Conservation (phyloP, 2,888 invertebrate genomes). For the Argynnis bischoffii region DNA sequence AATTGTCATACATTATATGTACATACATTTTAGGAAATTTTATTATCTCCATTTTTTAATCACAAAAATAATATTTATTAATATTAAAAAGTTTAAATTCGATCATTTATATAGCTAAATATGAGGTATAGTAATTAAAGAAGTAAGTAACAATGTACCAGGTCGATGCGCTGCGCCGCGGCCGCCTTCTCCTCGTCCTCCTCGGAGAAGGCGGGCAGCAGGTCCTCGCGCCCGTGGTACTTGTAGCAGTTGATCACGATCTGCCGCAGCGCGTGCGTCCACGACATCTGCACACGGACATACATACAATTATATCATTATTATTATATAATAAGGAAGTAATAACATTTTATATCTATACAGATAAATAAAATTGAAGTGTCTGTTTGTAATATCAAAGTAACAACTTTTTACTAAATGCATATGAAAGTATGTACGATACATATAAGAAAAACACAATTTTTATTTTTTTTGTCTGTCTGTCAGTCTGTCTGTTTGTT, state of each 20-base stretch:
- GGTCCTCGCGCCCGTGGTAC: slow-evolving; percentile 97
- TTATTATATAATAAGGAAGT: no score
- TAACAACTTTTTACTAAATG: no score
- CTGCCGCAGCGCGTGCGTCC: slow-evolving; percentile 98
- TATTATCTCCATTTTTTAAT: neutral
- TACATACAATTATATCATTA: neutral
- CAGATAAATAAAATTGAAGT: no score
- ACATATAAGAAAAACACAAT: no score
- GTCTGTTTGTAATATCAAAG: no score
- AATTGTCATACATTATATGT: no score
- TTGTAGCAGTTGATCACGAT: slow-evolving; percentile 99
- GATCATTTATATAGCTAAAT: no score
- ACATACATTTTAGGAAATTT: neutral
- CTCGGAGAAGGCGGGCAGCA: slow-evolving; percentile 96
- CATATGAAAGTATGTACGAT: no score
- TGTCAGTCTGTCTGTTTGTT: no score
- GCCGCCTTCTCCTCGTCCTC: slow-evolving; percentile 89
- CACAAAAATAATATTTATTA: neutral
- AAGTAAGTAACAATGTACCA: slow-evolving; percentile 32
- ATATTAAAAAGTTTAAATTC: no score
- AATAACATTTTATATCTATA: no score
- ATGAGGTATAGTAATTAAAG: slow-evolving; percentile 14
- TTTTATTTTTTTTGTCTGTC: no score
- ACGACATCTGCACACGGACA: slow-evolving; percentile 88
- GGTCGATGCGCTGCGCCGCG: slow-evolving; percentile 49